Evolutionary conservation across 2,888 invertebrate species (phyloP).

Genomic region (Heliconius ismenius): DNA sequence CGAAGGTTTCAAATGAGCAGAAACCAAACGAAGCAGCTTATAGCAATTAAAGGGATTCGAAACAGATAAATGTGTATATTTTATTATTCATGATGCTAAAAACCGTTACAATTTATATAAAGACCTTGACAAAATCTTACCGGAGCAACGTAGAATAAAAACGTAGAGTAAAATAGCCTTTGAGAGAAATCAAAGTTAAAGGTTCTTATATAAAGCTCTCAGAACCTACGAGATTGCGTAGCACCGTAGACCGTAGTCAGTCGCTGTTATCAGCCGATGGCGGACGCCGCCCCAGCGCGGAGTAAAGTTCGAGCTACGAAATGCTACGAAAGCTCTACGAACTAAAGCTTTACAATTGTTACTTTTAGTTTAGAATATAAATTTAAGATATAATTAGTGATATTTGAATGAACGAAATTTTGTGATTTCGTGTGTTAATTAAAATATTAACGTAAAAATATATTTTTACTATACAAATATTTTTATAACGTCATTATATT

Average conservation of each 20-base stretch:
- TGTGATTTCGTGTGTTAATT: background rate
- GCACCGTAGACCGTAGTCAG: constrained; percentile 24
- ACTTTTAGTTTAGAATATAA: no score
- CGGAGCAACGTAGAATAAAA: background rate
- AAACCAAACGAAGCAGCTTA: no score
- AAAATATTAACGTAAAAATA: background rate
- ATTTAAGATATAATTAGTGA: background rate
- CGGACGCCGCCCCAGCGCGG: constrained; percentile 11
- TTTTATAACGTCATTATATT: no score
- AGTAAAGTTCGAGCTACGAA: constrained; percentile 6
- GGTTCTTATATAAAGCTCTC: background rate
- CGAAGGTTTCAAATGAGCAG: background rate
- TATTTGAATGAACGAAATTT: background rate
- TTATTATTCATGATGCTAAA: no score
- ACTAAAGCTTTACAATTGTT: background rate
- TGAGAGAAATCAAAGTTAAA: background rate
- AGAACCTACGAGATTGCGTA: constrained; percentile 19
- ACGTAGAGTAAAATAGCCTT: no score
- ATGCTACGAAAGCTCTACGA: constrained; percentile 14
- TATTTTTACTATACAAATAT: no score
- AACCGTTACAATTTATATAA: no score
- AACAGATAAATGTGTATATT: no score
- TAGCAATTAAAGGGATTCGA: no score
- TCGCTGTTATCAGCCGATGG: constrained; percentile 14
- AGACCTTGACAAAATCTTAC: background rate